Evolutionary conservation across 35 echinoderm and acorn worm species (phyloP), one percentile per base, ranked within the genome.

Genomic region (Lytechinus pictus): DNA sequence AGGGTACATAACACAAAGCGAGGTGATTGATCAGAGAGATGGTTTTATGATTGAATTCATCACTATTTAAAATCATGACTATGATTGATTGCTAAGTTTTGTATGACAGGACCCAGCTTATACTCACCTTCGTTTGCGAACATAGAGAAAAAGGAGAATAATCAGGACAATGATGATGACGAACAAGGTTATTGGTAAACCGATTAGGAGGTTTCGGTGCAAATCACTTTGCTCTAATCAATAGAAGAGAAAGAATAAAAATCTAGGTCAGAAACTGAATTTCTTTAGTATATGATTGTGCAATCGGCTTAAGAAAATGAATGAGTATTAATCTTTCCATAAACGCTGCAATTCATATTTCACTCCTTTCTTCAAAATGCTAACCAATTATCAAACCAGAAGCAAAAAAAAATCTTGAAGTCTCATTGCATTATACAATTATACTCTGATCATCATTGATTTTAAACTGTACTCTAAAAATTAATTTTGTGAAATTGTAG

Each of bases 171-270:
- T 12, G 52, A 90, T 90, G 88, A 90, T 90, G 88, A 90, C 24
- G 44, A 90, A 14, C 29, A 90, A 54, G n/a, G 88, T 90, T 9
- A 44, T 51, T 90, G 88, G 52, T 90, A 90, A 28, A 90, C 88
- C 88, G n/a, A 44, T 33, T 12, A 90, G 88, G 88, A 90, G 10
- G 33, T 44, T 44, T 44, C 33, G 33, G 24, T 28, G 88, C 10
- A 90, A 28, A 2, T 90, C 10, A 27, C 28, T 13, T 52, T 11
- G 9, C 14, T 10, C 88, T 90, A 27, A 58, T 58, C 56, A 58
- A 58, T 7, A 51, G 24, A 27, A 16, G 6, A 52, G 28, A 90
- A 5, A 33, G n/a, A 90, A 79, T 4, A 79, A n/a, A 79, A 24
- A 79, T 79, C 21, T 19, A 24, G 19, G 66, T 79, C n/a, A 79